Evolutionary conservation across 2,113 vertebrate species (phyloP), one percentile per base, ranked within the genome.

Genomic region (Notothenia rossii): DNA sequence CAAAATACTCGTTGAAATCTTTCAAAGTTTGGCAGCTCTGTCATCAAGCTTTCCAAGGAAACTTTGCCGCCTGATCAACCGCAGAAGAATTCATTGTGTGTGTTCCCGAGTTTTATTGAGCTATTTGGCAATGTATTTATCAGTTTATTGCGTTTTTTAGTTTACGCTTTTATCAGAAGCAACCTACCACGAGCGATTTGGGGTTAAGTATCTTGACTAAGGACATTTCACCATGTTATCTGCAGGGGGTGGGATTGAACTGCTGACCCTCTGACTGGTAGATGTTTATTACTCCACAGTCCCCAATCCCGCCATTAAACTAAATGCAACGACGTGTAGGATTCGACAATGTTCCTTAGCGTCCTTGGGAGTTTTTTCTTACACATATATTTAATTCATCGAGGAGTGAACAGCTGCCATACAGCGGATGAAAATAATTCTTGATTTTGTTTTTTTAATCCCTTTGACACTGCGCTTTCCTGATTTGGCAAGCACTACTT

Each of bases 401-500:
- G 20, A 55, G n/a, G 14, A 78, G 68, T 13, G 46, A 58, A 46
- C 8, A 36, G 18, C 18, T 71, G 40, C 66, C 29, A 73, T 54
- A 54, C 61, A 79, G 43, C 14, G 0, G n/a, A 63, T 61, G 22
- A 56, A 81, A 66, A 72, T 64, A 45, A 49, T 29, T 46, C 15
- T 12, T 53, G 9, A 29, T 4, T 64, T 56, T 68, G 76, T 73
- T 80, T 58, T 55, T 77, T 58, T 51, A 76, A 53, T 68, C 36
- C 71, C 55, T 25, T 20, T 64, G 51, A 54, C 20, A 71, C 54
- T 46, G 14, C 43, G 73, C 36, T 63, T 71, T 58, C 18, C 17
- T 54, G 59, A 43, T 81, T 76, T 76, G 40, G 55, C 64, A 66
- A 50, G 68, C 20, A 17, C 7, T 49, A 45, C 49, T 43, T 49